phyloP scores from a whole-genome alignment of 2,888 invertebrate species.

The Sicus ferrugineus region DNA sequence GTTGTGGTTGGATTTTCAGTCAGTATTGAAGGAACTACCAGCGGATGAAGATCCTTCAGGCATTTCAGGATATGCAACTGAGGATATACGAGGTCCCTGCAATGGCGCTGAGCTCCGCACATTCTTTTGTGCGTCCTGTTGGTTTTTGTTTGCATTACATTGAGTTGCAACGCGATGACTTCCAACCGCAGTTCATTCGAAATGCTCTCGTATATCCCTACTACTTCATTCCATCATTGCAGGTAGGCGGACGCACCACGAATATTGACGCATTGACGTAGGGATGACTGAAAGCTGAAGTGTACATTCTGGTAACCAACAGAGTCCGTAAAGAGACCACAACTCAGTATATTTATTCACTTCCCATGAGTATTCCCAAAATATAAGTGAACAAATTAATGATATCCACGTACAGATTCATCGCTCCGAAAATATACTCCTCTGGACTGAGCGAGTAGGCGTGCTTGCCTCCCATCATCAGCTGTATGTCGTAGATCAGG shows the following conservation, averaged over 20 bases:
- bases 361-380: constrained; percentile 30
- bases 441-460: constrained; percentile 86
- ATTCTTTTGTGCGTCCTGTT: background rate
- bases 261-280: too few relatives aligned
- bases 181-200: constrained; percentile 22
- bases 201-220: constrained; percentile 6
- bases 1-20: background rate
- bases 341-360: too few relatives aligned
- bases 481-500: constrained; percentile 86
- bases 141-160: background rate
- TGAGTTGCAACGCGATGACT: constrained; percentile 1
- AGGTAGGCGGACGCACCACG: too few relatives aligned
- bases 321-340: too few relatives aligned
- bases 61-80: constrained; percentile 27
- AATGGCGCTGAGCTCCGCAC: background rate
- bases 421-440: constrained; percentile 89
- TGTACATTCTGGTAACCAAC: too few relatives aligned
- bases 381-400: constrained; percentile 40
- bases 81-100: background rate
- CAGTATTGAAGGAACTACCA: constrained; percentile 27
- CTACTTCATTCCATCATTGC: background rate
- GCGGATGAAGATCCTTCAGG: constrained; percentile 34
- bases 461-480: constrained; percentile 88
- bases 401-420: constrained; percentile 66
- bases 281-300: too few relatives aligned